Base-by-base conservation (phyloP, 2,888 invertebrate species). In the Cetonia aurata region DNA sequence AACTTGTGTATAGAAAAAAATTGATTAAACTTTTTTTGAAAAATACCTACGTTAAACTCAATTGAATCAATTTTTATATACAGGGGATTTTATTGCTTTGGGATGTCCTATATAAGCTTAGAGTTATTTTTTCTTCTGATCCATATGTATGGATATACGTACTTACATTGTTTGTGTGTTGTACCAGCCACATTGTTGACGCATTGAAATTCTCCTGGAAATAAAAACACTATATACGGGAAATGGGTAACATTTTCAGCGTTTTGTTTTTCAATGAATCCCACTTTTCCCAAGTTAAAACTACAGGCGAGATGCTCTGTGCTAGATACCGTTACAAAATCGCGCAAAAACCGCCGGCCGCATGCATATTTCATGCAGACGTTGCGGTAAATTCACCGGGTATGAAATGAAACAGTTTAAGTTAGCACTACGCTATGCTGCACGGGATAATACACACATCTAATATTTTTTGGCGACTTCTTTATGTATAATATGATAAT, bases 301-400 rank as follows among this genome's bases (percentile, higher is more conserved):
- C 48, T 48, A 31, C 62, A 48, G 48, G 13, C 33, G 48, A 53
- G 53, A 53, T 53, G n/a, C 12, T 12, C 53, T n/a, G 31, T 53
- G 53, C 25, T 31, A 13, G 50, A 48, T 62, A 48, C 62, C 33
- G 62, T 62, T 62, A 48, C 33, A 48, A 62, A 62, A 62, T 62
- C 48, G 48, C n/a, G 62, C 48, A 62, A 62, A 62, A 62, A 62
- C 48, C 62, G 33, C 15, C 37, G 48, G 17, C 62, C 48, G 33
- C 48, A 48, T 62, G n/a, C 62, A 62, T 62, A 62, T 62, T 62
- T 62, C 62, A 62, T 62, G 62, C 37, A 62, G 62, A 62, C 62
- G 33, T 48, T 62, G 62, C 62, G 62, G 62, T 62, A 62, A 48
- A 48, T 62, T 62, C 31, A 48, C 48, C 48, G 33, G 48, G 19